These are phyloP conservation scores for Syndactyla subalaris DNA, from an alignment of 2,797 vertebrate genomes.

Conservation along the genomic window DNA sequence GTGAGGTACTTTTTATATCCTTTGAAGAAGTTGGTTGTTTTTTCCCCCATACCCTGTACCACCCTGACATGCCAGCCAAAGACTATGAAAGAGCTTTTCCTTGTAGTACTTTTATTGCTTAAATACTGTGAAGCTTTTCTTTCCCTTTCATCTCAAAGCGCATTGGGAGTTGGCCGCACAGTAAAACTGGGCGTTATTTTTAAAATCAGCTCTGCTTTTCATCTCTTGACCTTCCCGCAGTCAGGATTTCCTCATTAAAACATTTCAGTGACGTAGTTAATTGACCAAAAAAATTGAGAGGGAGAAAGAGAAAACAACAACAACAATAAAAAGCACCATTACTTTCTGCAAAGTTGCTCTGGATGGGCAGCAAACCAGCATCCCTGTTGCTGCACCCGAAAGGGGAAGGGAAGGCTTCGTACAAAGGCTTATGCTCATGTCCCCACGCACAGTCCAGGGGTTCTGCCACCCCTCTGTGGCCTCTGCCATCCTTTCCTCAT, in stretches of 20 bases:
- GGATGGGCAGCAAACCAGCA: neutral
- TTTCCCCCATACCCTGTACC: neutral
- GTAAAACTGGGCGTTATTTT: conserved; percentile 60
- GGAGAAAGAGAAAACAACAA: conserved; percentile 28
- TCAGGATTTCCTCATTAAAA: conserved; percentile 68
- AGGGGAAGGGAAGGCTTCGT: neutral
- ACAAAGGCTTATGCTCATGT: neutral
- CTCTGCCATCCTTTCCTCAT: conserved; percentile 10
- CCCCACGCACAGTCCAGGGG: neutral
- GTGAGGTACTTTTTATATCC: neutral
- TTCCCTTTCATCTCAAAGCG: conserved; percentile 41
- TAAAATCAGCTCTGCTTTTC: conserved; percentile 54
- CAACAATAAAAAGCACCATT: neutral
- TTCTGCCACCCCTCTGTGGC: conserved; percentile 1
- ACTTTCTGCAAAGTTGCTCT: conserved; percentile 35
- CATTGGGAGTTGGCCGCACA: neutral
- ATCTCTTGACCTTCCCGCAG: conserved; percentile 31
- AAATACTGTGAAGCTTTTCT: conserved; percentile 32
- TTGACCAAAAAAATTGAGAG: neutral
- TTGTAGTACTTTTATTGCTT: conserved; percentile 37
- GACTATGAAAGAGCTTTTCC: conserved; percentile 45
- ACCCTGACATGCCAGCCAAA: neutral
- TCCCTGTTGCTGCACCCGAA: neutral
- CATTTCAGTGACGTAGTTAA: conserved; percentile 21
- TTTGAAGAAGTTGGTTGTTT: conserved; percentile 49